Evolutionary conservation across 2,113 vertebrate genomes (phyloP).

Genomic region (Microcebus jonahi): DNA sequence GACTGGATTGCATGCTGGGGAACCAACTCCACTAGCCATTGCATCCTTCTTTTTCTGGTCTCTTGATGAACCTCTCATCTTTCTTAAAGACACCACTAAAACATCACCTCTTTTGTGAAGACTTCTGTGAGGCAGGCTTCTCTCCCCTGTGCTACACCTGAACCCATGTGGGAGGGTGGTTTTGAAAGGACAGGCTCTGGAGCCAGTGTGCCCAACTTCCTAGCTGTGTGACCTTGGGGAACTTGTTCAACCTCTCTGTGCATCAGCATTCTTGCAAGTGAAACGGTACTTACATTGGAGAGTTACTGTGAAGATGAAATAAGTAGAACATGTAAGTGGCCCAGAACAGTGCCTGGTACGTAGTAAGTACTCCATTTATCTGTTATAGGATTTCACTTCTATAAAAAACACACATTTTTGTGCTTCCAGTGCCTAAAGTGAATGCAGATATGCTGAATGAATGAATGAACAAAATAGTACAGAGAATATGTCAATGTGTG

Average conservation of each 20-base stretch:
- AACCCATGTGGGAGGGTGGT: too few species aligned
- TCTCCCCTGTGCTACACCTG: not conserved
- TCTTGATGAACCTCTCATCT: not conserved
- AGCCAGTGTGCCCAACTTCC: not conserved
- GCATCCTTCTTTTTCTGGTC: not conserved
- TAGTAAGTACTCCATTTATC: not conserved
- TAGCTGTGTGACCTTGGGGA: not conserved
- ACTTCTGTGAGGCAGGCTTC: not conserved
- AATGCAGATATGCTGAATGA: not conserved
- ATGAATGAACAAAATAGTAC: not conserved
- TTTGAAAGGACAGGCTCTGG: not conserved
- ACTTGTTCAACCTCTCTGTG: not conserved
- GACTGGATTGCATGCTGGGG: not conserved
- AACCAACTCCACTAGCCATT: not conserved
- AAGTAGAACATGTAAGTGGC: not conserved
- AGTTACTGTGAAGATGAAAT: not conserved
- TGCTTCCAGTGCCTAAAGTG: not conserved
- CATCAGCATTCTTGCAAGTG: not conserved
- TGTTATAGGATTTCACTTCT: not conserved
- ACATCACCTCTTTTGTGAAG: not conserved
- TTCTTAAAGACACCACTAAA: not conserved
- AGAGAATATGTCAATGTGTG: not conserved
- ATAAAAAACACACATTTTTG: not conserved
- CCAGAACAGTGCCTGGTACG: not conserved
- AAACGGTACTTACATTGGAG: not conserved